Conservation (phyloP, 1,140 invertebrate species). For the Macrobrachium nipponense region DNA sequence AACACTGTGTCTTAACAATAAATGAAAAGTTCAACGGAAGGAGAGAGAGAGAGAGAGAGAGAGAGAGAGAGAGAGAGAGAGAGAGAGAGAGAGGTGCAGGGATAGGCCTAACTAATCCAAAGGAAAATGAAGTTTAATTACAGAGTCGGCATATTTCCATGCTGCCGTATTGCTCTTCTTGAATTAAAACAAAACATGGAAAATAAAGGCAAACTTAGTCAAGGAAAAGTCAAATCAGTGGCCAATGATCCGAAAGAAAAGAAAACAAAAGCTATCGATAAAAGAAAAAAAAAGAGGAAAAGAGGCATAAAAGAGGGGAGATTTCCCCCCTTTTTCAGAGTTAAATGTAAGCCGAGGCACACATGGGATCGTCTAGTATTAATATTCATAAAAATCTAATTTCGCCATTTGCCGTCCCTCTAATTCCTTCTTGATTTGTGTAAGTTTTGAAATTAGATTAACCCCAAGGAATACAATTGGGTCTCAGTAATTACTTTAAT, state of each 20-base stretch:
- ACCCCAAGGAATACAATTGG: slow-evolving; percentile 57
- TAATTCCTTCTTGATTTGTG: slow-evolving; percentile 59
- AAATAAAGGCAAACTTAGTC: no score
- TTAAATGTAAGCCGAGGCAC: neutral
- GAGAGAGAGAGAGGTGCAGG: neutral
- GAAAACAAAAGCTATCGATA: no score
- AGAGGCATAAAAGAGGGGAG: neutral
- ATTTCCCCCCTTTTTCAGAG: neutral
- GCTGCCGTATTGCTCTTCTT: no score
- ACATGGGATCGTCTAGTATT: slow-evolving; percentile 21
- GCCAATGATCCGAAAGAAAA: no score
- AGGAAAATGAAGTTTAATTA: neutral
- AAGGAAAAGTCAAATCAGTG: no score
- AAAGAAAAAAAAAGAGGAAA: no score
- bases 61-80: slow-evolving; percentile 13
- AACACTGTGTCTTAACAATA: neutral
- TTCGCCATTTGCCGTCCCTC: slow-evolving; percentile 49
- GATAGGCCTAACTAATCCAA: neutral
- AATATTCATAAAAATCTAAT: slow-evolving; percentile 61
- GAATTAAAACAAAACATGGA: no score
- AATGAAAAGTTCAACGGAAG: neutral
- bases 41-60: slow-evolving; percentile 4
- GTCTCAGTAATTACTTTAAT: slow-evolving; percentile 57
- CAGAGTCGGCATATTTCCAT: neutral
- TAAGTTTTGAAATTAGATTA: slow-evolving; percentile 61